Evolutionary conservation across 2,113 vertebrate species (phyloP), one percentile per base, ranked within the genome.

Genomic region (Ochotona princeps): DNA sequence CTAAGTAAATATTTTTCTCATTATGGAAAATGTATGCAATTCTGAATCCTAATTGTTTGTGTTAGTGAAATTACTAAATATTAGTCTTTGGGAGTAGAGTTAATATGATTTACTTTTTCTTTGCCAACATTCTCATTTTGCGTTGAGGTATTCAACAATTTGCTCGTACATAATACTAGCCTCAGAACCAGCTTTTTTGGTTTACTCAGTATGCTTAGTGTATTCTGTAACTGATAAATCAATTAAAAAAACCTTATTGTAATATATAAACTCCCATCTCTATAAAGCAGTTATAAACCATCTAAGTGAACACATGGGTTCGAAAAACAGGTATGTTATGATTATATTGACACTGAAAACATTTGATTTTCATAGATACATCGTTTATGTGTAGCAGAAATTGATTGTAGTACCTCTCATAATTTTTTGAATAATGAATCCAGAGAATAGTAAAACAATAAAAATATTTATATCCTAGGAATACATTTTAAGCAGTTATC

Each of bases 141-240:
- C 96, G 97, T 94, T 98, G 95, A 98, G 98, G 89, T 98, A 97
- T 97, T 98, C 97, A 94, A 96, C 97, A 97, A 96, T 96, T 94
- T 97, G 95, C 97, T 96, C 82, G 97, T 97, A 96, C 97, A 95
- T 93, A 95, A 96, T 95, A 96, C 91, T 94, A 96, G 84, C 66
- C 86, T 91, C 93, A 96, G 94, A 98, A 94, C 96, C 96, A 96
- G 84, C 94, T 0, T 87, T 97, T 97, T 96, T 91, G 97, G 96
- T 98, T 98, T 97, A 97, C 93, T 97, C 90, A 97, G 96, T 96
- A 96, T 97, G 94, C 95, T 97, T 97, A 96, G 96, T 96, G 95
- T 98, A 98, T 97, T 98, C 97, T 98, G 83, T 97, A 96, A 97
- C 97, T 97, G 97, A 97, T 98, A 98, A 98, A 98, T 98, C 97